Evolutionary conservation across 2,797 vertebrate genomes (phyloP).

Genomic region (Hippocampus kuda): DNA sequence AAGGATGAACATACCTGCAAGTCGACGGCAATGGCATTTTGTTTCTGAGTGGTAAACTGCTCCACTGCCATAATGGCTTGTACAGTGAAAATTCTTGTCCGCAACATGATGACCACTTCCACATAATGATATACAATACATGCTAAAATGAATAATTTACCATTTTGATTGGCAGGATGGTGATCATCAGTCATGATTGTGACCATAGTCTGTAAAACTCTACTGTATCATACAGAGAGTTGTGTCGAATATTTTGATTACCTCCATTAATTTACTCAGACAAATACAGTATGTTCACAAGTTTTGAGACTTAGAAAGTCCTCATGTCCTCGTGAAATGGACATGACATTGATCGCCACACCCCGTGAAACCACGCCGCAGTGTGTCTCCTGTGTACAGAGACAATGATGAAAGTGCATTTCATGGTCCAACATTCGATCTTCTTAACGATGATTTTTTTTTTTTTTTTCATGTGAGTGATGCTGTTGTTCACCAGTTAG

Average conservation of each 20-base stretch:
- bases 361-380: slow-evolving; percentile 1
- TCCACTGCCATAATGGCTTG: background rate
- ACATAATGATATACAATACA: background rate
- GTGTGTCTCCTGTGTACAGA: slow-evolving; percentile 41
- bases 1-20: background rate
- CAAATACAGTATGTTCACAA: background rate
- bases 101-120: background rate
- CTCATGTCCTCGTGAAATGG: background rate
- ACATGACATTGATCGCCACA: background rate
- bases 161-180: background rate
- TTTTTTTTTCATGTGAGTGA: background rate
- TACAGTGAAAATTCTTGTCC: background rate
- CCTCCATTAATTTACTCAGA: background rate
- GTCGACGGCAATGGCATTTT: background rate
- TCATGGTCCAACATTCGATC: slow-evolving; percentile 33
- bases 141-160: background rate
- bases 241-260: background rate
- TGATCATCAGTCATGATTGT: background rate
- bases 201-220: background rate
- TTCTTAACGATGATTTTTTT: slow-evolving; percentile 14
- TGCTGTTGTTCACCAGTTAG: slow-evolving; percentile 9
- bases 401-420: slow-evolving; percentile 40
- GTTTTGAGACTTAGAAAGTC: background rate
- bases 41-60: background rate
- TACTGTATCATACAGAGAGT: background rate